These are phyloP conservation scores for Oreochromis mossambicus DNA, from an alignment of 2,797 vertebrate genomes.

Conservation along the genomic window DNA sequence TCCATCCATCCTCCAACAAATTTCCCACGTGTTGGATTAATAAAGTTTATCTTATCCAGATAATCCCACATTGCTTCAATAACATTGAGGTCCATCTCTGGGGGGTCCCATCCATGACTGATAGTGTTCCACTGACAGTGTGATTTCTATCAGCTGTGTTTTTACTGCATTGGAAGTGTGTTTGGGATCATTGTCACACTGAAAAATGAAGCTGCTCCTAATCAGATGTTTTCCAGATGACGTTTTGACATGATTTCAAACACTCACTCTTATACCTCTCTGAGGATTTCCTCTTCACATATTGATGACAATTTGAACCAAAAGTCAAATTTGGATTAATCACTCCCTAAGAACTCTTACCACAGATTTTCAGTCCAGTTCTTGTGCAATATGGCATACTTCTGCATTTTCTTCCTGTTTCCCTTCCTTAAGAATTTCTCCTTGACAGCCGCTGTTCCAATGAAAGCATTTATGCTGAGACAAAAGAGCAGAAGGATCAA, in stretches of 20 bases:
- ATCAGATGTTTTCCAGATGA: neutral
- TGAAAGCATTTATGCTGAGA: neutral
- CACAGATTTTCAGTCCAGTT: neutral
- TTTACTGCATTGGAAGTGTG: neutral
- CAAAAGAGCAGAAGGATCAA: neutral
- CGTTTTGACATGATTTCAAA: rapidly evolving
- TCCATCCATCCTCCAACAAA: neutral
- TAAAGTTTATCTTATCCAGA: neutral
- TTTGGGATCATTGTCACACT: neutral
- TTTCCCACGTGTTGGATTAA: neutral
- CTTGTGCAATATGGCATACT: neutral
- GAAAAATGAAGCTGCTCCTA: neutral
- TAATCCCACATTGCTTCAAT: neutral
- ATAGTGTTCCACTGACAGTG: neutral
- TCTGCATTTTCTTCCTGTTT: neutral
- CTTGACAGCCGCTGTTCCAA: neutral
- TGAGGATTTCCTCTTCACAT: neutral
- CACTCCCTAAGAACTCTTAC: rapidly evolving
- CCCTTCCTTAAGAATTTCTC: neutral
- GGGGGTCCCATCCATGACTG: neutral
- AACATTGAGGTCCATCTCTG: neutral
- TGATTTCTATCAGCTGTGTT: neutral
- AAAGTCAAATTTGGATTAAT: neutral
- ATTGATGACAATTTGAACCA: neutral
- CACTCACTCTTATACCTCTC: neutral